Conservation (phyloP, 2,113 vertebrate species). For the Thalassoma bifasciatum region DNA sequence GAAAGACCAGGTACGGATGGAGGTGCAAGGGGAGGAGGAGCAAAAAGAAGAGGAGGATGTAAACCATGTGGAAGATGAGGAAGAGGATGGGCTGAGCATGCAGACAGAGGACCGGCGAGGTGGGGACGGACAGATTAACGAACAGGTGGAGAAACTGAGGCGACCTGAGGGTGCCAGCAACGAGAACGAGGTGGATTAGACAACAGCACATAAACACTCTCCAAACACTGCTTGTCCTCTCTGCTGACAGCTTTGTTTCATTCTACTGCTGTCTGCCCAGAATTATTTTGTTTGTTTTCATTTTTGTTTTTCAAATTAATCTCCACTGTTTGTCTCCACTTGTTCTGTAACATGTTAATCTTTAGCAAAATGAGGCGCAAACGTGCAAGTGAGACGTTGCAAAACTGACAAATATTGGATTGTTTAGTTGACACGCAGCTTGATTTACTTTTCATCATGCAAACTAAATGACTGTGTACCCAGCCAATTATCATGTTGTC, state of each 20-base stretch:
- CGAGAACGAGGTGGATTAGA: constrained; percentile 92
- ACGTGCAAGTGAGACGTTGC: constrained; percentile 9
- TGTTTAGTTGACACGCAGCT: constrained; percentile 56
- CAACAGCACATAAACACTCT: constrained; percentile 47
- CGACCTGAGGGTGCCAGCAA: constrained; percentile 95
- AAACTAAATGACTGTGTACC: constrained; percentile 58
- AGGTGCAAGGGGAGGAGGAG: constrained; percentile 95
- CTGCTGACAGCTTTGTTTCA: constrained; percentile 42
- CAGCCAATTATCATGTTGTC: constrained; percentile 37
- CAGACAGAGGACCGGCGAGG: constrained; percentile 93
- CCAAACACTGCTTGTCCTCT: constrained; percentile 42
- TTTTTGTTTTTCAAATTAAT: constrained; percentile 15
- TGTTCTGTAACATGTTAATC: constrained; percentile 41
- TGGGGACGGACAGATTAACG: constrained; percentile 96
- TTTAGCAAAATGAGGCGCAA: constrained; percentile 39
- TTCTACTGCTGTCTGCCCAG: constrained; percentile 31
- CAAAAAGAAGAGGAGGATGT: constrained; percentile 85
- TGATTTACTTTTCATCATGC: constrained; percentile 61
- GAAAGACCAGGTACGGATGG: constrained; percentile 93
- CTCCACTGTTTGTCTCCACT: constrained; percentile 36
- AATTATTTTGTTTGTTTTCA: constrained; percentile 11
- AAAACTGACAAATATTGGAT: constrained; percentile 51
- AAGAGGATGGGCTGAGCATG: constrained; percentile 87
- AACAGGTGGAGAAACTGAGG: constrained; percentile 96
- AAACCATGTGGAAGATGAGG: constrained; percentile 80